Conservation (phyloP, 1,140 invertebrate species). For the Contarinia nasturtii region DNA sequence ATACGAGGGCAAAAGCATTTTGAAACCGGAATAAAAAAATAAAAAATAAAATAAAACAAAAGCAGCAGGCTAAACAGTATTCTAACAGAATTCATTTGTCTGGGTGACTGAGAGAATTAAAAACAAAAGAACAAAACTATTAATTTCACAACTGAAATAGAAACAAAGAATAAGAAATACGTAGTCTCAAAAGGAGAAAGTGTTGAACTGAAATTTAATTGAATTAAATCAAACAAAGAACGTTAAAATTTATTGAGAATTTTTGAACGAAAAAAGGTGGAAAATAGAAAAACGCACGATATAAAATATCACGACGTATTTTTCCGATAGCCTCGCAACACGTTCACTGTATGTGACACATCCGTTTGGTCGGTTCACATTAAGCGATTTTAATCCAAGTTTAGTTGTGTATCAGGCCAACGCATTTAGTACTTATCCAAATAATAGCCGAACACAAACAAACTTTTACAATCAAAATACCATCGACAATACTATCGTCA, state of each 20-base stretch:
- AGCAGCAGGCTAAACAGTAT: too few relatives aligned
- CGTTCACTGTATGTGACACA: slow-evolving; percentile 4
- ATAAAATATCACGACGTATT: slow-evolving; percentile 5
- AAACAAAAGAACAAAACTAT: too few relatives aligned
- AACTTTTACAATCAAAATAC: too few relatives aligned
- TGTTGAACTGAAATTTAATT: not conserved
- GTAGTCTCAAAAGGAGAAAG: not conserved
- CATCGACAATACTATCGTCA: too few relatives aligned
- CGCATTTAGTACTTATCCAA: not conserved
- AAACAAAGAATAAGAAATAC: not conserved
- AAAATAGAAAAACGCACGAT: not conserved
- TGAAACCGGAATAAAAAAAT: too few relatives aligned
- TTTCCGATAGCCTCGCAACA: slow-evolving; percentile 5
- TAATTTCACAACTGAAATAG: not conserved
- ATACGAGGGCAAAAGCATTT: too few relatives aligned
- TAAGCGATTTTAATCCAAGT: not conserved
- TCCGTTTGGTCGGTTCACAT: not conserved
- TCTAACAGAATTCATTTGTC: too few relatives aligned
- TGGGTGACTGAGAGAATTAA: too few relatives aligned
- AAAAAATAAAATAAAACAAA: too few relatives aligned
- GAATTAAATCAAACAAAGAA: not conserved
- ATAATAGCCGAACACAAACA: not conserved
- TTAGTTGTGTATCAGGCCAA: not conserved
- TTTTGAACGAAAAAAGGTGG: not conserved
- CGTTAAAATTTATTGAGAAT: not conserved